These are phyloP conservation scores for Atethmia centrago DNA, from an alignment of 2,888 invertebrate genomes.

Conservation along the genomic window DNA sequence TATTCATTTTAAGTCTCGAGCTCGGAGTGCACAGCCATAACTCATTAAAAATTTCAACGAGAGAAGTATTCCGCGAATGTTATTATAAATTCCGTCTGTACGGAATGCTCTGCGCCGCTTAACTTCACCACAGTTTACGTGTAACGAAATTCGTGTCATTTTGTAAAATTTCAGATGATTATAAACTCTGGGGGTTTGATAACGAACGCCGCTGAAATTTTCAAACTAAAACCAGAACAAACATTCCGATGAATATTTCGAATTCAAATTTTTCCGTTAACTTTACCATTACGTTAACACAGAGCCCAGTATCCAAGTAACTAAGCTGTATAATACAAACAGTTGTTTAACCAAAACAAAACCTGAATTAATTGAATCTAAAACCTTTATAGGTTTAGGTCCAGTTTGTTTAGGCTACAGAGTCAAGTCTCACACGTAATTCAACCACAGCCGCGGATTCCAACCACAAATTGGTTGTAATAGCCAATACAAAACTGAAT, in stretches of 20 bases:
- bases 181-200: conserved; percentile 65
- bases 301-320: conserved; percentile 34
- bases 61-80: conserved; percentile 70
- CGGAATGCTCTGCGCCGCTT: conserved; percentile 57
- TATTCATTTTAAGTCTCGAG: conserved; percentile 72
- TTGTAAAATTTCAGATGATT: conserved; percentile 64
- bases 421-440: conserved; percentile 47
- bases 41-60: conserved; percentile 78
- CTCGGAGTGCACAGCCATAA: conserved; percentile 67
- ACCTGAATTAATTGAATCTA: conserved; percentile 56
- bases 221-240: conserved; percentile 51
- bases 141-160: conserved; percentile 68
- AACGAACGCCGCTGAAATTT: conserved; percentile 66
- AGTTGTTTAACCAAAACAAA: conserved; percentile 44
- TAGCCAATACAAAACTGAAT: conserved; percentile 1
- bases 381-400: conserved; percentile 53
- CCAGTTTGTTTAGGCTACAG: conserved; percentile 50
- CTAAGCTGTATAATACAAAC: conserved; percentile 32
- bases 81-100: conserved; percentile 71
- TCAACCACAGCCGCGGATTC: conserved; percentile 28
- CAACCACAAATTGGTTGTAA: conserved; percentile 37
- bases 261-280: conserved; percentile 39
- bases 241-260: conserved; percentile 55
- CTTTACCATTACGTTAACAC: conserved; percentile 43
- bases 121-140: conserved; percentile 67